Base-by-base conservation (phyloP, 2,888 invertebrate genomes). In the Nineta flava region DNA sequence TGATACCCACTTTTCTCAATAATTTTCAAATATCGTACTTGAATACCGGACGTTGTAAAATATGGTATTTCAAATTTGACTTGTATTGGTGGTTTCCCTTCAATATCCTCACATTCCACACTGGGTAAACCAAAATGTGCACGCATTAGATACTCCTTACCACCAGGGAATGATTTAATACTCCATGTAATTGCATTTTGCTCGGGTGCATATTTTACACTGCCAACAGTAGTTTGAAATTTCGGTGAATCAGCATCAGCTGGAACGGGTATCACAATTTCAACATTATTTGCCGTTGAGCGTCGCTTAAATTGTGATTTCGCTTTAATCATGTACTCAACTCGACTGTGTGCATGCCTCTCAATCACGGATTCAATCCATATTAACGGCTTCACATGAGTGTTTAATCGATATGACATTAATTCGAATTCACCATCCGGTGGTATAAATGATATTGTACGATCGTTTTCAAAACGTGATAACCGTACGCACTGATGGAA, bases 281-380 rank as follows among this genome's bases (percentile, higher is more conserved):
- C 97, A 42, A 97, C 97, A 71, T 97, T 96, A 64, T 99, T 99
- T 1, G 97, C 97, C 1, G 96, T 97, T 1, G 96, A 96, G 46
- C 96, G 78, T 34, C 96, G 76, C 64, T 97, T 97, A 67, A 97
- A 99, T 67, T 97, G 97, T 31, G 94, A 94, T 67, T 96, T 93
- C 0, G 97, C 97, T 70, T 97, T 97, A 50, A 97, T 93, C 95
- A 97, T 97, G 66, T 94, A 97, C 62, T 97, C 97, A 9, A 99
- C 95, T 55, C 97, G 76, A 51, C 95, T 95, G 67, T 97, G 96
- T 10, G 87, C 92, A 69, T 97, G 95, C 17, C 95, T 79, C 64
- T 97, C 97, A 61, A 97, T 96, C 2, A 95, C 93, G 6, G 96
- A 95, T 66, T 99, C 97, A 53, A 99, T 96, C 97, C 97, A 97